Evolutionary conservation across 1,140 invertebrate species (phyloP).

Genomic region (Drosophila orosa): DNA sequence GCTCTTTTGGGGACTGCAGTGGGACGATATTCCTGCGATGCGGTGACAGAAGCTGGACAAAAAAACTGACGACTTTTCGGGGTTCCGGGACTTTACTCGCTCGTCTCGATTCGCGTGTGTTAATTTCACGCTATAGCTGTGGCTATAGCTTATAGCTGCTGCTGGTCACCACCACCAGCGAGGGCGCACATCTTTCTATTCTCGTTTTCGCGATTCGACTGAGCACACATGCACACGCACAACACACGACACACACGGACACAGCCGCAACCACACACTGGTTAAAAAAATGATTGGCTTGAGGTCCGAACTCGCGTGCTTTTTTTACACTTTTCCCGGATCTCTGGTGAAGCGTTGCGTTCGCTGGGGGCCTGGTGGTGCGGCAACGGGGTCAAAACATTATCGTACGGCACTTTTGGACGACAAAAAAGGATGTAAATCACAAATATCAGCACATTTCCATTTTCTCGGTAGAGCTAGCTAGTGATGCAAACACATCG

Average conservation of each 20-base stretch:
- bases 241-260: constrained; percentile 33
- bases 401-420: constrained; percentile 47
- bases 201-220: constrained; percentile 72
- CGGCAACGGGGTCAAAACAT: constrained; percentile 30
- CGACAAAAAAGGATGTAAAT: constrained; percentile 49
- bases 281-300: constrained; percentile 56
- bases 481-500: background rate
- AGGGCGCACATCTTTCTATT: constrained; percentile 72
- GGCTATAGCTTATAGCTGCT: constrained; percentile 30
- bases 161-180: constrained; percentile 51
- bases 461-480: constrained; percentile 38
- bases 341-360: background rate
- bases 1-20: constrained; percentile 37
- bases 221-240: constrained; percentile 51
- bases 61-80: constrained; percentile 6
- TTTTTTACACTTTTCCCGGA: constrained; percentile 22
- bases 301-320: constrained; percentile 29
- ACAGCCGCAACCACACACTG: constrained; percentile 53
- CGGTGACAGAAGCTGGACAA: constrained; percentile 1
- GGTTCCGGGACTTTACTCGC: constrained; percentile 32
- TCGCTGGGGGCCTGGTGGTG: background rate
- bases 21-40: constrained; percentile 20
- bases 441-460: constrained; percentile 72
- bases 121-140: constrained; percentile 67
- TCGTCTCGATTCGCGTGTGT: constrained; percentile 27